Evolutionary conservation across 2,113 vertebrate species (phyloP).

Genomic region (Chaenocephalus aceratus): DNA sequence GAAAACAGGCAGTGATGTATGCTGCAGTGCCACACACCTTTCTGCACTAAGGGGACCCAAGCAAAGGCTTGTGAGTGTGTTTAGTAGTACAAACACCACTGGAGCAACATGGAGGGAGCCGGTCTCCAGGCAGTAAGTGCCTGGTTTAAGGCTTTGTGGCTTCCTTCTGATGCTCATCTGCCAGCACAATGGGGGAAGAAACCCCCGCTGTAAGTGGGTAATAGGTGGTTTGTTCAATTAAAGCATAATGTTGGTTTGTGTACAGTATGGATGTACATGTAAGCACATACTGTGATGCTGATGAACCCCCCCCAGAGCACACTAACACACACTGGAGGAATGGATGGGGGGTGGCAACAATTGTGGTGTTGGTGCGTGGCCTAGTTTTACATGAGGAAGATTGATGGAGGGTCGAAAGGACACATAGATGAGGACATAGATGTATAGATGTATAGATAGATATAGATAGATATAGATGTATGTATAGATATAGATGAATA

Average conservation of each 20-base stretch:
- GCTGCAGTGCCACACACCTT: conserved; percentile 12
- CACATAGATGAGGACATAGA: background rate
- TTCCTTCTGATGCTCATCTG: conserved; percentile 13
- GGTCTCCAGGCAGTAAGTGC: conserved; percentile 28
- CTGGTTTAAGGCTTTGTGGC: conserved; percentile 9
- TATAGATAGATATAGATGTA: background rate
- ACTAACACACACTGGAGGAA: conserved; percentile 23
- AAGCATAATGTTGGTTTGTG: background rate
- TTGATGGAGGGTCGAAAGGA: conserved; percentile 14
- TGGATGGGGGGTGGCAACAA: conserved; percentile 36
- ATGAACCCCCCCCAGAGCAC: conserved; percentile 4
- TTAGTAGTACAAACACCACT: conserved; percentile 8
- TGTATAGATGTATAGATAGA: background rate
- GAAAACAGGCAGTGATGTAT: background rate
- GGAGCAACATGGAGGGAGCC: conserved; percentile 15
- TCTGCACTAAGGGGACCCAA: background rate
- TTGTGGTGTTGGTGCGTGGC: conserved; percentile 44
- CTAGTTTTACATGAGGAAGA: conserved; percentile 36
- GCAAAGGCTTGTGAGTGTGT: conserved; percentile 1
- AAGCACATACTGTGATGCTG: background rate
- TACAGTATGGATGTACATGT: background rate
- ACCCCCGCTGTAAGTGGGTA: conserved; percentile 15
- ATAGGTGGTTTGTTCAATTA: conserved; percentile 1
- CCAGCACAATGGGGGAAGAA: background rate
- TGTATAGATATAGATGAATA: conserved; percentile 2